A percentile compares a stretch with the other conserved stretches of the same genome.
Evolutionary conservation across 2,113 vertebrate species (phyloP).

Genomic region (Pseudonaja textilis): DNA sequence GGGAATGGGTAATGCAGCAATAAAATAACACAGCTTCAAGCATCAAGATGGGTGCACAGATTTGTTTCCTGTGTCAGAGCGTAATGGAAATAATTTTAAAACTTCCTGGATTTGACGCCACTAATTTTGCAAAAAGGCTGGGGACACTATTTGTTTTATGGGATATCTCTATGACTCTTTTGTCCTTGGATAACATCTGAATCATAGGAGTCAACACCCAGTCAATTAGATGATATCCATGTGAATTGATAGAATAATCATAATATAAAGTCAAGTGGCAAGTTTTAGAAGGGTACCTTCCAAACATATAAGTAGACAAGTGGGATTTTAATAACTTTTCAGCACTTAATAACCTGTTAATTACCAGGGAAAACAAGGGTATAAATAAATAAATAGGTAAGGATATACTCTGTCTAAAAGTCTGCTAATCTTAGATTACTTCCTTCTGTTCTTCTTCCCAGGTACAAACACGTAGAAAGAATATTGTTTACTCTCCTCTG

Average conservation of each 20-base stretch:
- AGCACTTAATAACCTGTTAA: background rate
- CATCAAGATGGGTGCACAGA: background rate
- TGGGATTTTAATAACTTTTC: background rate
- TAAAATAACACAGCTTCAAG: background rate
- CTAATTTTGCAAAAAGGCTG: background rate
- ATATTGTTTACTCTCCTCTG: background rate
- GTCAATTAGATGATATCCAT: background rate
- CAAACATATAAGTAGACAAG: background rate
- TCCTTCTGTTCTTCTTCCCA: background rate
- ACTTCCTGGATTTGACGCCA: background rate
- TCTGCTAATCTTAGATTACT: background rate
- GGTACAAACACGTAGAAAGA: background rate
- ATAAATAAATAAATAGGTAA: background rate
- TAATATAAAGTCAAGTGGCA: background rate
- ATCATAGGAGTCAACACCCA: background rate
- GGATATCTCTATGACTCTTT: background rate
- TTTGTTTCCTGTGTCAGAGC: background rate
- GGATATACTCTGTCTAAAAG: background rate
- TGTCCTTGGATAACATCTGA: background rate
- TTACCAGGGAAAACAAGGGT: background rate
- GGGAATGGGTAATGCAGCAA: background rate
- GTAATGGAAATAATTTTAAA: background rate
- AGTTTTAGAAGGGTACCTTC: background rate
- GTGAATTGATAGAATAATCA: background rate
- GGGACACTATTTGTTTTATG: background rate